Base-by-base conservation (phyloP, 2,888 invertebrate genomes). In the Drosophila algonquin region DNA sequence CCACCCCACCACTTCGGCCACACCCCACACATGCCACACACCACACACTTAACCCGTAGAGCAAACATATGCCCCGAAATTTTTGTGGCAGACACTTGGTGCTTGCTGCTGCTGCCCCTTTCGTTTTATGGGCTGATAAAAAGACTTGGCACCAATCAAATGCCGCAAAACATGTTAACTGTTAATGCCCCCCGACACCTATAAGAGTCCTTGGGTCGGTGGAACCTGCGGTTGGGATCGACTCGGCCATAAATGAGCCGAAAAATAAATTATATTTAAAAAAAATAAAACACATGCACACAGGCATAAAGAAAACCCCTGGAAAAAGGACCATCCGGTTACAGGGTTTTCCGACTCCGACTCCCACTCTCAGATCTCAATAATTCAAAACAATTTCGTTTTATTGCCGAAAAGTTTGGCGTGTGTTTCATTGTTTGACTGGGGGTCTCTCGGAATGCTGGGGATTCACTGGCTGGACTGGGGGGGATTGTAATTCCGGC, bases 321-420 rank as follows among this genome's bases (percentile, higher is more conserved):
- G 47, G 47, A 35, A 58, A 48, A 35, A 46, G 56, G 52, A 61
- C 73, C 86, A 64, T 69, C 51, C 80, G 78, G 67, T 51, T 68
- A 21, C 30, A 45, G 45, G 45, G 40, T 35, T 6, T 2, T 16
- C 21, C 3, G 21, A 21, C 21, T 18, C 47, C 60, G 21, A 27
- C 52, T 57, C 35, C 47, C 69, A 35, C 53, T 54, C 35, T 51
- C 69, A 35, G 77, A 84, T 79, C 89, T 86, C 89, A 88, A 88
- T 86, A 88, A 86, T 86, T 86, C 85, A 86, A 88, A 86, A 86
- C 85, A 88, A 88, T 88, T 86, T 86, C 81, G 71, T 81, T 86
- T 86, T 88, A 86, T 85, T 74, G 81, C 74, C 62, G 59, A 73
- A 83, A 76, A 73, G 56, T 61, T 68, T 69, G 60, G 50, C 53